Evolutionary conservation across 2,888 invertebrate genomes (phyloP), one percentile per base, ranked within the genome.

Genomic region (Synergus gifuensis): DNA sequence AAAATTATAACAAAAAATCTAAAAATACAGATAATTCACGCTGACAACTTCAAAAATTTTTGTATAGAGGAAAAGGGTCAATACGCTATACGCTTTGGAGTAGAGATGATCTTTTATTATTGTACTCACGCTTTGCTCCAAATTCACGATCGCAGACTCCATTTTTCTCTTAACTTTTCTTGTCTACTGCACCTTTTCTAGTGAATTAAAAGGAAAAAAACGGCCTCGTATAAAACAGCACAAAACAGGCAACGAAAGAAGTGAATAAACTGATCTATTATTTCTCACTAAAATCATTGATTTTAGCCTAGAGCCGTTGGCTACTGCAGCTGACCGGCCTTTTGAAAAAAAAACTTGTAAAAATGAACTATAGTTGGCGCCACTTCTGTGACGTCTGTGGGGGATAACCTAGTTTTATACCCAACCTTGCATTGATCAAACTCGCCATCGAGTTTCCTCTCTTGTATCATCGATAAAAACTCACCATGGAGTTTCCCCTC

Each of bases 111-210:
- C 12, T 14, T 77, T 44, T 18, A 36, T 60, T 60, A 18, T 60
- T 22, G 2, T 60, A 88, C 90, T 87, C 83, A 91, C 91, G 67
- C 90, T 91, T 80, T 91, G 88, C 77, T 91, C 91, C 49, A 91
- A 86, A 83, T 90, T 83, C 4, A 88, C 86, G 78, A 91, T 89
- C 66, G 90, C 89, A 12, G 90, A 89, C 81, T 91, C 91, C 91
- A 91, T 91, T 18, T 83, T 82, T 77, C 40, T 1, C 28, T 77
- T 54, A 79, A 79, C 64, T 79, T 79, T 80, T 60, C 36, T n/a
- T 12, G 9, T 18, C 5, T 28, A 5, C 66, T 54, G 44, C 60
- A 62, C 18, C 22, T 76, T 14, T 49, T 58, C 22, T 76, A 76
- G 22, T 76, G 54, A 58, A 22, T 42, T 22, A 60, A 60, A 60